Evolutionary conservation across 2,113 vertebrate species (phyloP), one percentile per base, ranked within the genome.

Genomic region (Todiramphus chloris): DNA sequence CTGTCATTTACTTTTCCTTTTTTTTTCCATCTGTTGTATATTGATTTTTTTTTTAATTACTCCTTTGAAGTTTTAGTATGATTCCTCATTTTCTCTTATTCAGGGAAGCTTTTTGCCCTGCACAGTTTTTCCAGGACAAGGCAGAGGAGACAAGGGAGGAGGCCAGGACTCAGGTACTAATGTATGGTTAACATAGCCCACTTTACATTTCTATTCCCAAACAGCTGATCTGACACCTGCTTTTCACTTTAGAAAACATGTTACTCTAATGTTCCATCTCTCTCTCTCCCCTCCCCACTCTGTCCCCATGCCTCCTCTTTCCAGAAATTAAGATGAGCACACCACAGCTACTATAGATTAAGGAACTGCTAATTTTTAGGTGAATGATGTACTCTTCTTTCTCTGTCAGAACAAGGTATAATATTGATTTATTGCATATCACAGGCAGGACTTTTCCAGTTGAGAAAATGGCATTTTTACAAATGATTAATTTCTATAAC

Each of bases 1-100:
- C 91, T 94, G 83, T 84, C 76, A 91, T 94, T 94, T 94, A 82
- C 69, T 83, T 94, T 83, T 90, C 50, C 17, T 63, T 87, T 92
- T 94, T 89, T 60, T 56, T 3, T 9, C 94, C 94, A 91, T 92
- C 93, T 97, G 94, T 74, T 87, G 27, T 75, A 67, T 83, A 95
- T 94, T 82, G 80, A 81, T 92, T 81, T 37, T 37, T 37, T 87
- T 75, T 92, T 53, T 33, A 76, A 90, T 93, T 90, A 78, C 33
- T 81, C 62, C 55, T 88, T 69, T 70, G 64, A 83, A 25, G 24
- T 86, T 89, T 78, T 60, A 92, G 24, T n/a, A 35, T 31, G 43
- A 77, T 19, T 86, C 16, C 31, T 92, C 73, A 25, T 81, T 89
- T 92, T 89, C 64, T 90, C 6, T 74, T 53, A 33, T 16, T 64